Conservation (phyloP, 2,113 vertebrate species). For the Psilopsiagon aurifrons region DNA sequence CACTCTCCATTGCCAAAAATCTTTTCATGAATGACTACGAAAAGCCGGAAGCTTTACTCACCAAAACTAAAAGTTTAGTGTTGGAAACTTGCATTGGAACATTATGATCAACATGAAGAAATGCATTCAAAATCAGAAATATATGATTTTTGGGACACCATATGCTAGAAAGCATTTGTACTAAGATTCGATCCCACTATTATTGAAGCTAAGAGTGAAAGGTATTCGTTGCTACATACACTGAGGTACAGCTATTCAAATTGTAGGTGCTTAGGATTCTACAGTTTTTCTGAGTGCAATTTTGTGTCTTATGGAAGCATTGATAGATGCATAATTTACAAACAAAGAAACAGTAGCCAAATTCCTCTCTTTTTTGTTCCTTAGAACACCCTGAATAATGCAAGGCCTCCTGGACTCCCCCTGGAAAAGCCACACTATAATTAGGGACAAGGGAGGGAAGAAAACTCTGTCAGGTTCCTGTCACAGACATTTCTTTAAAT, state of each 20-base stretch:
- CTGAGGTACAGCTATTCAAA: not conserved
- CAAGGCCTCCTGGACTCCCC: not conserved
- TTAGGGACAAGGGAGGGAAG: not conserved
- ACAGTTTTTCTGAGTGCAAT: not conserved
- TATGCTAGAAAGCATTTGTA: not conserved
- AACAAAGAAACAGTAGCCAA: not conserved
- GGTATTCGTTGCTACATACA: not conserved
- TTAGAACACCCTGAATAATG: slow-evolving; percentile 29
- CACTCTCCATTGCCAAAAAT: not conserved
- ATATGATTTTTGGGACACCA: not conserved
- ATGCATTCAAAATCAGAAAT: not conserved
- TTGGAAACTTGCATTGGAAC: not conserved
- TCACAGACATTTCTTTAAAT: slow-evolving; percentile 15
- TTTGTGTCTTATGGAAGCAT: not conserved
- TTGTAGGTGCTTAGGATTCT: not conserved
- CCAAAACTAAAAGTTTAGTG: not conserved
- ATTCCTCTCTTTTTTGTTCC: not conserved
- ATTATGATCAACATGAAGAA: not conserved
- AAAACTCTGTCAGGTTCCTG: slow-evolving; percentile 42
- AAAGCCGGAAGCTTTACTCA: not conserved
- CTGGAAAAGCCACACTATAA: not conserved
- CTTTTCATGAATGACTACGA: not conserved
- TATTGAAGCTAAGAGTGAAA: not conserved
- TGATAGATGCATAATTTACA: not conserved
- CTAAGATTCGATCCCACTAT: not conserved